Conservation (phyloP, 2,113 vertebrate genomes). For the Alligator mississippiensis region DNA sequence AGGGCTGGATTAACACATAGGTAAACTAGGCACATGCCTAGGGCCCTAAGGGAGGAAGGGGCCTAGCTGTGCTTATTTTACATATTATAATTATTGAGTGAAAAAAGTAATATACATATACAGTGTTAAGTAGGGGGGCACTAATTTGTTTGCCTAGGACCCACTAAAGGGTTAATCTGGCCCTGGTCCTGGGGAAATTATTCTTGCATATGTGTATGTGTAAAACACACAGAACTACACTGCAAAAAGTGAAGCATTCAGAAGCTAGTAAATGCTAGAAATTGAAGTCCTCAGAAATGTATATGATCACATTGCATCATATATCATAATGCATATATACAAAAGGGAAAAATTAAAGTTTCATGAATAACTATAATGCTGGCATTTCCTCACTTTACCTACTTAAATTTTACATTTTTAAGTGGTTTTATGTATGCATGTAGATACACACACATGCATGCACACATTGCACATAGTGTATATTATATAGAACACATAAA, state of each 20-base stretch:
- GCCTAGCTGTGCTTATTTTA: too few relatives aligned
- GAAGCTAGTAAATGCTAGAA: neutral
- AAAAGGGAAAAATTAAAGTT: neutral
- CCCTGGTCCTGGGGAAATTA: neutral
- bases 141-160: too few relatives aligned
- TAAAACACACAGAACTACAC: rapidly evolving
- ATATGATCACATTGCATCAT: slow-evolving; percentile 17
- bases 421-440: rapidly evolving
- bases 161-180: too few relatives aligned
- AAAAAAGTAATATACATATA: too few relatives aligned
- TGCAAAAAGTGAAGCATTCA: rapidly evolving
- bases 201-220: neutral
- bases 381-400: neutral
- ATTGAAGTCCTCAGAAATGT: slow-evolving; percentile 35
- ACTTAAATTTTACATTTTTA: neutral
- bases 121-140: too few relatives aligned
- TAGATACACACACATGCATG: too few relatives aligned
- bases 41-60: too few relatives aligned
- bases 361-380: neutral
- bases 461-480: too few relatives aligned
- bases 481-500: too few relatives aligned
- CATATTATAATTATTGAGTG: too few relatives aligned
- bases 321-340: neutral
- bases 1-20: neutral
- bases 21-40: rapidly evolving